A percentile compares a stretch with the other conserved stretches of the same genome.
phyloP scores from a whole-genome alignment of 2,888 invertebrate species.

The Ptychoptera contaminata region DNA sequence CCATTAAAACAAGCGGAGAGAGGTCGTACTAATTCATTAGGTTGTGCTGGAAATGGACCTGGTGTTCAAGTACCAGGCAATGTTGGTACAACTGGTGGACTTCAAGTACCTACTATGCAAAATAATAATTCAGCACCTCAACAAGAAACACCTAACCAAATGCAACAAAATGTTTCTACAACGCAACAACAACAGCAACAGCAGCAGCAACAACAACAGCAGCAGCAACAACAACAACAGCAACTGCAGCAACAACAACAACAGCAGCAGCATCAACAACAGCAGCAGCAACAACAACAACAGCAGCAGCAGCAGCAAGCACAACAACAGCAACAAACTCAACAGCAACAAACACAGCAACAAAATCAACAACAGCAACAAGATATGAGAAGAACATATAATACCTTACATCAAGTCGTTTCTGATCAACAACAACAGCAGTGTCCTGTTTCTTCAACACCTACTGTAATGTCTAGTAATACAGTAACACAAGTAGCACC shows the following conservation, averaged over 20 bases:
- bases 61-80: neutral
- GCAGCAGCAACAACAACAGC: constrained; percentile 22
- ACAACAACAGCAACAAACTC: neutral
- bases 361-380: constrained; percentile 5
- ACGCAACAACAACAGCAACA: constrained; percentile 23
- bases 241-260: constrained; percentile 8
- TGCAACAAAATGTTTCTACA: constrained; percentile 14
- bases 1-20: constrained; percentile 87
- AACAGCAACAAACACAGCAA: neutral
- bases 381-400: constrained; percentile 3
- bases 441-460: constrained; percentile 17
- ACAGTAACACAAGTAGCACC: constrained; percentile 18
- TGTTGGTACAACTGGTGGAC: neutral
- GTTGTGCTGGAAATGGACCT: constrained; percentile 12
- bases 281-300: constrained; percentile 21
- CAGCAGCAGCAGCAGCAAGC: constrained; percentile 6
- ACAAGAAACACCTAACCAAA: constrained; percentile 16
- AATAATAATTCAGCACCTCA: constrained; percentile 17
- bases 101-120: constrained; percentile 8
- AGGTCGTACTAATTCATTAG: constrained; percentile 26
- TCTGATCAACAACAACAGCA: constrained; percentile 14
- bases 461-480: constrained; percentile 18
- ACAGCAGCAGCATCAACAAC: constrained; percentile 4
- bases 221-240: constrained; percentile 9
- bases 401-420: neutral